Evolutionary conservation across 30 jellyfish, hydroid and myxozoan genomes (phyloP).

Genomic region (Chironex yamaguchii): DNA sequence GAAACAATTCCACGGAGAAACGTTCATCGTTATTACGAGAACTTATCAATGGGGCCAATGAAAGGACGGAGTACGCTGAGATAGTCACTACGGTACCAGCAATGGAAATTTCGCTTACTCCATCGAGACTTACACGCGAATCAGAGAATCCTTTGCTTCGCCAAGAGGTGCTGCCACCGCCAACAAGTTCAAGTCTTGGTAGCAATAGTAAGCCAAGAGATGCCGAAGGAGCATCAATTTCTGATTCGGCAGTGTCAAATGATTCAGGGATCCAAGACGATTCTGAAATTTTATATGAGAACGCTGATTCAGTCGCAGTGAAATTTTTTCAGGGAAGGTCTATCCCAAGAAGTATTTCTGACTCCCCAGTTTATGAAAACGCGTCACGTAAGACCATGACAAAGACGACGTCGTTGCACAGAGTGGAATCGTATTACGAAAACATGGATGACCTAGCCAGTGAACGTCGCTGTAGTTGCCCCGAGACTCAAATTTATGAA

Average conservation of each 20-base stretch:
- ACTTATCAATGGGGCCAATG: background rate
- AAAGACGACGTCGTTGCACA: too few relatives aligned
- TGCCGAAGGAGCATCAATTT: constrained; percentile 17
- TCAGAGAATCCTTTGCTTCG: constrained; percentile 90
- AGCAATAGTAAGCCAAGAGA: constrained; percentile 56
- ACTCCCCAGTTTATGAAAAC: constrained; percentile 57
- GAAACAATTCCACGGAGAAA: background rate
- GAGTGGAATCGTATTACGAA: constrained; percentile 31
- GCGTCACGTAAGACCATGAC: background rate
- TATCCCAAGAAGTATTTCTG: constrained; percentile 30
- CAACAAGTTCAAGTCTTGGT: constrained; percentile 54
- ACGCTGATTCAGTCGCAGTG: constrained; percentile 20
- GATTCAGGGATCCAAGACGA: constrained; percentile 83
- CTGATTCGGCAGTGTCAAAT: constrained; percentile 53
- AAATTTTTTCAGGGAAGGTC: background rate
- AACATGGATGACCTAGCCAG: constrained; percentile 54
- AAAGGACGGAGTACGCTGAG: constrained; percentile 86
- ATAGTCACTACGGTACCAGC: constrained; percentile 70
- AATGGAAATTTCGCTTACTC: constrained; percentile 62
- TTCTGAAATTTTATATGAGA: constrained; percentile 35
- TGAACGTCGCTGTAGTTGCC: background rate
- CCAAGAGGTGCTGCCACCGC: constrained; percentile 75
- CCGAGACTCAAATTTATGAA: constrained; percentile 56
- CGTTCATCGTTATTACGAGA: background rate
- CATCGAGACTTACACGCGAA: constrained; percentile 87